phyloP scores from a whole-genome alignment of 2,888 invertebrate species.

The Anticlea derivata region DNA sequence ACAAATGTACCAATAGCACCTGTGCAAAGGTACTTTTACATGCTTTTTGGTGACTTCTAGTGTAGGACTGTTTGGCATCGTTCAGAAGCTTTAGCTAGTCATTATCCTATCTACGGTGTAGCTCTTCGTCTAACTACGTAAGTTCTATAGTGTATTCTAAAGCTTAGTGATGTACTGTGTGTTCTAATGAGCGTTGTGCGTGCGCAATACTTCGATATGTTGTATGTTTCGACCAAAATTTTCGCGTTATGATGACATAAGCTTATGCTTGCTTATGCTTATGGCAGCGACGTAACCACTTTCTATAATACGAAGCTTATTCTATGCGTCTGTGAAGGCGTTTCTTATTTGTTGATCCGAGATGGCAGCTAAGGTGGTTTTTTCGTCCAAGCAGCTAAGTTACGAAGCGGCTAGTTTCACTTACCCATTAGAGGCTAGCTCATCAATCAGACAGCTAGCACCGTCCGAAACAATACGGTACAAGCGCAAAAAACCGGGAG shows the following conservation, averaged over 20 bases:
- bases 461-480: slow-evolving; percentile 71
- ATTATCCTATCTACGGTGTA: slow-evolving; percentile 21
- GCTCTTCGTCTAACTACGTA: slow-evolving; percentile 19
- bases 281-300: background rate
- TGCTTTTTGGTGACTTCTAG: slow-evolving; percentile 32
- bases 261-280: background rate
- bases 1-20: too few relatives aligned
- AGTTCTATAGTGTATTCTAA: slow-evolving; percentile 29
- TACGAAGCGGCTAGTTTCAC: slow-evolving; percentile 79
- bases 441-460: slow-evolving; percentile 93
- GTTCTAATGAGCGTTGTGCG: slow-evolving; percentile 44
- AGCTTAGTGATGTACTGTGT: slow-evolving; percentile 34
- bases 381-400: slow-evolving; percentile 58
- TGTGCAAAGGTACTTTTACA: slow-evolving; percentile 23
- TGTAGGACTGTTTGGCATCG: slow-evolving; percentile 6
- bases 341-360: slow-evolving; percentile 8
- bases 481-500: slow-evolving; percentile 77
- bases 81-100: slow-evolving; percentile 11
- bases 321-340: slow-evolving; percentile 15
- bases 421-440: slow-evolving; percentile 92
- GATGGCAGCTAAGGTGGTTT: slow-evolving; percentile 57
- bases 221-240: slow-evolving; percentile 4
- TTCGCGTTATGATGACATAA: background rate
- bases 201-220: slow-evolving; percentile 36
- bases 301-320: slow-evolving; percentile 8